Percentiles rank a stretch among this genome's conserved stretches.
phyloP scores from a whole-genome alignment of 2,888 invertebrate species.

The Plagodis pulveraria region DNA sequence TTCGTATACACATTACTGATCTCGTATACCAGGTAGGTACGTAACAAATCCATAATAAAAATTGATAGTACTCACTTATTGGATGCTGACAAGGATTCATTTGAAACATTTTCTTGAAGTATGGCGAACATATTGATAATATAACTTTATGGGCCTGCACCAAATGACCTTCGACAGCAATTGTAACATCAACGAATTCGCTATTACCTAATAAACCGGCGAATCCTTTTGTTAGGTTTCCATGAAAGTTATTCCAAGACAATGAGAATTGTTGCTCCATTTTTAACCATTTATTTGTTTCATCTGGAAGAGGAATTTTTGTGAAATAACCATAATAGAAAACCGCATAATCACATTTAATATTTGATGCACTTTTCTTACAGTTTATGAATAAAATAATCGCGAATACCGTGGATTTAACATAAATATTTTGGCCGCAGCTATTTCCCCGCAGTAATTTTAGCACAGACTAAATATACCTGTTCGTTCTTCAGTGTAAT shows the following conservation, averaged over 20 bases:
- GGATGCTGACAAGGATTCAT: constrained; percentile 88
- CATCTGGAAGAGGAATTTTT: constrained; percentile 52
- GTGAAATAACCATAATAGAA: constrained; percentile 9
- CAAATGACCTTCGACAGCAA: constrained; percentile 87
- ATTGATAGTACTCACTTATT: constrained; percentile 71
- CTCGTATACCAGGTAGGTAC: too few species aligned
- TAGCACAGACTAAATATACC: too few species aligned
- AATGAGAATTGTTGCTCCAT: constrained; percentile 88
- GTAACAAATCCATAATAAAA: background rate
- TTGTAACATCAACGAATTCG: constrained; percentile 86
- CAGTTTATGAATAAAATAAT: constrained; percentile 35
- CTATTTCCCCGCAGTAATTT: too few species aligned
- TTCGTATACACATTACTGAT: background rate
- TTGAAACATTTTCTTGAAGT: constrained; percentile 89
- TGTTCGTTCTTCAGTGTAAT: too few species aligned
- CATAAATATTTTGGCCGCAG: constrained; percentile 56
- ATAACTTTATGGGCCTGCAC: constrained; percentile 90
- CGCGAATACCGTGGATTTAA: constrained; percentile 29
- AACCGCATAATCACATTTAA: background rate
- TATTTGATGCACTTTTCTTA: constrained; percentile 33
- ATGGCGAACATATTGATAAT: constrained; percentile 89
- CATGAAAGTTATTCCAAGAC: constrained; percentile 90
- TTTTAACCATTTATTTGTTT: constrained; percentile 66
- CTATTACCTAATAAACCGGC: constrained; percentile 85
- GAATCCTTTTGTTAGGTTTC: constrained; percentile 88